Evolutionary conservation across 2,888 invertebrate genomes (phyloP).

Genomic region (Tortrix viridana): DNA sequence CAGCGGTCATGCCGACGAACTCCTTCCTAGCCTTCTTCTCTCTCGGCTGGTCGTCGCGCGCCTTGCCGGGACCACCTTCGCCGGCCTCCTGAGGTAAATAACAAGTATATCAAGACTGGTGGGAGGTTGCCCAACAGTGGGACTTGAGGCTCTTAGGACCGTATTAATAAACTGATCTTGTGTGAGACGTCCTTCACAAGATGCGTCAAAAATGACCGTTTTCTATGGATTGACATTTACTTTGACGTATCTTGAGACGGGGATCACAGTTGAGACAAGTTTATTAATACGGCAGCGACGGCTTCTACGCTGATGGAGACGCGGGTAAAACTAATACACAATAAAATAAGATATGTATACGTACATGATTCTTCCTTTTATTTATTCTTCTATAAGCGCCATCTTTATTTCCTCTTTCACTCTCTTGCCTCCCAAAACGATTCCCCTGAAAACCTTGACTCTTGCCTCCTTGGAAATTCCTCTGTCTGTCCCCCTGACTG

Average conservation of each 20-base stretch:
- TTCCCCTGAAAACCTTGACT: conserved; percentile 24
- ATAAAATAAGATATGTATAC: no score
- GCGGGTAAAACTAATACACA: no score
- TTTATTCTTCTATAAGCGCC: conserved; percentile 69
- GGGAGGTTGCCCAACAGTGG: no score
- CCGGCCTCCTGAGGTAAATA: conserved; percentile 48
- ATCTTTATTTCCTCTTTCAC: conserved; percentile 40
- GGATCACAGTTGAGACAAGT: no score
- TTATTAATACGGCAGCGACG: no score
- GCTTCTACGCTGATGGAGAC: no score
- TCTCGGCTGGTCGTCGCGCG: conserved; percentile 55
- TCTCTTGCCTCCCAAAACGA: conserved; percentile 18
- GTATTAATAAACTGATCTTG: no score
- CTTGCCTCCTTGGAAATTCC: conserved; percentile 8
- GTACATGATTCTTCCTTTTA: conserved; percentile 68
- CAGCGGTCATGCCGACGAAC: conserved; percentile 83
- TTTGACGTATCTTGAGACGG: no score
- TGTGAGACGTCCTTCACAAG: no score
- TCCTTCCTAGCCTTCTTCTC: conserved; percentile 72
- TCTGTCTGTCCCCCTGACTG: conserved; percentile 31
- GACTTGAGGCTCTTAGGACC: no score
- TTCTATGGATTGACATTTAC: no score
- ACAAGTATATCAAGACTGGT: not conserved
- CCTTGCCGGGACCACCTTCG: conserved; percentile 65
- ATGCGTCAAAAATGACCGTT: no score